Evolutionary conservation across 2,888 invertebrate genomes (phyloP).

Genomic region (Sicus ferrugineus): DNA sequence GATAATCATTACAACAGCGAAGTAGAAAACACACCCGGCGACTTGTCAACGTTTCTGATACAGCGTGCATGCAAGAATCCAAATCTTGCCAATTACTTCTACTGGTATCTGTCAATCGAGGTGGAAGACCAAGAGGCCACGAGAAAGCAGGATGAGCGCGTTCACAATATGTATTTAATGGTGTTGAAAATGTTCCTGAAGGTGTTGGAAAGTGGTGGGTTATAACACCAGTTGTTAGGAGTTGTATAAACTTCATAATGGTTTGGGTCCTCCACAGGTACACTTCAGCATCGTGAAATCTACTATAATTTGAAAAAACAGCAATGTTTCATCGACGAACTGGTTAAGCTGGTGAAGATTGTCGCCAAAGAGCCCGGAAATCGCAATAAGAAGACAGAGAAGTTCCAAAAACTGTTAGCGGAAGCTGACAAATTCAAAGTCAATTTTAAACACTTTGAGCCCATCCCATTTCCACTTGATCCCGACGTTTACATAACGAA

Average conservation of each 20-base stretch:
- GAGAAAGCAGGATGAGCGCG: constrained; percentile 75
- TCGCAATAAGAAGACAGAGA: constrained; percentile 89
- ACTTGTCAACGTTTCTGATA: constrained; percentile 91
- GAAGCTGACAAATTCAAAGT: constrained; percentile 84
- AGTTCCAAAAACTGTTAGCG: constrained; percentile 82
- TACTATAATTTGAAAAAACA: constrained; percentile 82
- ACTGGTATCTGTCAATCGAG: constrained; percentile 95
- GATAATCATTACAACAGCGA: constrained; percentile 52
- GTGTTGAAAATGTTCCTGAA: constrained; percentile 88
- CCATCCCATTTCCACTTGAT: constrained; percentile 93
- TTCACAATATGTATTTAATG: constrained; percentile 85
- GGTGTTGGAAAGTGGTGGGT: constrained; percentile 71
- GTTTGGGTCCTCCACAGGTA: not conserved
- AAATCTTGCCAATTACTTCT: constrained; percentile 93
- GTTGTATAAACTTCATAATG: too few relatives aligned
- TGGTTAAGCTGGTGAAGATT: constrained; percentile 86
- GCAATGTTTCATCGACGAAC: constrained; percentile 88
- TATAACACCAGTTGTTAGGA: not conserved
- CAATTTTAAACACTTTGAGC: constrained; percentile 89
- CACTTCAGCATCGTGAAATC: constrained; percentile 74
- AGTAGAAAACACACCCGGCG: constrained; percentile 65
- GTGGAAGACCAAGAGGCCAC: constrained; percentile 85
- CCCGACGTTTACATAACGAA: constrained; percentile 89
- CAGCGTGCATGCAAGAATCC: constrained; percentile 87
- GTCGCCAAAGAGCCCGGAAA: constrained; percentile 92